Conservation (phyloP, 1,140 invertebrate genomes). For the Nephila pilipes region DNA sequence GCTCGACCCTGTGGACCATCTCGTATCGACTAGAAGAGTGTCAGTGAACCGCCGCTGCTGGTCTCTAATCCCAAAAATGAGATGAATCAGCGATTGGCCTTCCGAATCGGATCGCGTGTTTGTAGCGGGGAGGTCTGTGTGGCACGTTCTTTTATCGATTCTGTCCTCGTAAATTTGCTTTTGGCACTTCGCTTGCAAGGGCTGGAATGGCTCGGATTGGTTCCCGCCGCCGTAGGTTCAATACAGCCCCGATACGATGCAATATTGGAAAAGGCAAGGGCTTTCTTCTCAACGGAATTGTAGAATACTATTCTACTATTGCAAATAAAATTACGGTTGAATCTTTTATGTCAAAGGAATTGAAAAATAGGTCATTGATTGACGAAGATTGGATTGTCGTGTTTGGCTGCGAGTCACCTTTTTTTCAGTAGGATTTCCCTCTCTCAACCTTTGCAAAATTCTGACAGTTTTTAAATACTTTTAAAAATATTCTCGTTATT, state of each 20-base stretch:
- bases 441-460: too few relatives aligned
- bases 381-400: not conserved
- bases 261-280: not conserved
- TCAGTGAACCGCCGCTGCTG: not conserved
- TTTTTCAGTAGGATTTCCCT: not conserved
- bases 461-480: too few relatives aligned
- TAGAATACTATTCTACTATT: not conserved
- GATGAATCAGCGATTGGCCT: not conserved
- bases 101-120: not conserved
- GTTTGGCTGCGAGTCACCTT: not conserved
- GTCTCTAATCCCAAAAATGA: not conserved
- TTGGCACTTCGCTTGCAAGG: not conserved
- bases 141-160: constrained; percentile 2
- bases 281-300: not conserved
- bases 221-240: too few relatives aligned
- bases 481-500: too few relatives aligned
- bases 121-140: not conserved
- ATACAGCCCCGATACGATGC: too few relatives aligned
- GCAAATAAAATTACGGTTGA: not conserved
- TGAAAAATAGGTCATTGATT: not conserved
- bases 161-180: not conserved
- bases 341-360: not conserved
- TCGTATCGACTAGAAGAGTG: not conserved
- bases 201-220: constrained; percentile 5
- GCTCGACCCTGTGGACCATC: not conserved